These are phyloP conservation scores for Gallinago nigripennis DNA, from an alignment of 2,797 vertebrate genomes.

Conservation along the genomic window DNA sequence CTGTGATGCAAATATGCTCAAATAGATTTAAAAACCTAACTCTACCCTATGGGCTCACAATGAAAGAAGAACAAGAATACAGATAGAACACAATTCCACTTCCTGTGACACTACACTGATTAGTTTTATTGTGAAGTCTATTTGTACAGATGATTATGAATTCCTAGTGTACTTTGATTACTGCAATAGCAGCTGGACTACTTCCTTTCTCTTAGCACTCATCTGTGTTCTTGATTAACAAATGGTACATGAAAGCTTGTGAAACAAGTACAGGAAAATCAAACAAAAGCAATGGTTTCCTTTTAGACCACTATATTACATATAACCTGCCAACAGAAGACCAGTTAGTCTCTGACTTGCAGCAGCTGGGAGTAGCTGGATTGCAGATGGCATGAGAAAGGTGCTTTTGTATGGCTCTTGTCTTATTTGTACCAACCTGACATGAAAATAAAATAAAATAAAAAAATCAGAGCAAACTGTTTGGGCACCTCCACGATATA, in stretches of 20 bases:
- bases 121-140: constrained; percentile 13
- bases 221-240: background rate
- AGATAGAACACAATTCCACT: background rate
- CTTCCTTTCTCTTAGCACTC: constrained; percentile 21
- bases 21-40: background rate
- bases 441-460: background rate
- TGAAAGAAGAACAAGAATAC: background rate
- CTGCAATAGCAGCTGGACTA: constrained; percentile 22
- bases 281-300: constrained; percentile 35
- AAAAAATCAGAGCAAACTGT: background rate
- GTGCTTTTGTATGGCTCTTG: background rate
- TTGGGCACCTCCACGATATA: background rate
- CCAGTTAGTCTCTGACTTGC: background rate
- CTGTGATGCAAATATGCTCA: background rate
- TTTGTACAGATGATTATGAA: constrained; percentile 33
- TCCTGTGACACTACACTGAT: background rate
- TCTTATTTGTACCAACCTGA: background rate
- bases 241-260: constrained; percentile 21
- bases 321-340: background rate
- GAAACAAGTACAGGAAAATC: constrained; percentile 35
- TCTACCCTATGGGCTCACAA: background rate
- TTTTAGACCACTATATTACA: background rate
- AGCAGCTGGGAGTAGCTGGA: background rate
- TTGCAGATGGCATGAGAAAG: background rate
- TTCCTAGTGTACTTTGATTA: constrained; percentile 7